phyloP scores from a whole-genome alignment of 2,797 vertebrate species.

The Megaceryle alcyon region DNA sequence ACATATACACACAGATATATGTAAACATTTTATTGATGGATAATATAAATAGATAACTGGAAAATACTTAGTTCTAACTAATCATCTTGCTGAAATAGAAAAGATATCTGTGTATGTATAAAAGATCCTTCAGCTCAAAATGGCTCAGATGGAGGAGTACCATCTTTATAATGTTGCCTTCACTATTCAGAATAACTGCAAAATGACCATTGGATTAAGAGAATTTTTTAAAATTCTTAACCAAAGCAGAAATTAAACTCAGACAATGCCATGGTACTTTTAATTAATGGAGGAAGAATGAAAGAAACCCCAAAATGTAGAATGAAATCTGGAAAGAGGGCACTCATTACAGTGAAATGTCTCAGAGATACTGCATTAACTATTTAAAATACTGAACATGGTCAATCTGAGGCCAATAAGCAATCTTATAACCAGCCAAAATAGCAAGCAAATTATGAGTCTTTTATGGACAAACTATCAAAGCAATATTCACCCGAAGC shows the following conservation, averaged over 20 bases:
- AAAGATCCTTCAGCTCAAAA: not conserved
- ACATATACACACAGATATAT: not conserved
- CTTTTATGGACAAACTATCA: not conserved
- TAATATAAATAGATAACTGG: not conserved
- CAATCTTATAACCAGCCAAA: not conserved
- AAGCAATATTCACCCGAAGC: not conserved
- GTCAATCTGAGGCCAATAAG: not conserved
- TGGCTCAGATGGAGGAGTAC: not conserved
- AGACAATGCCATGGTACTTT: not conserved
- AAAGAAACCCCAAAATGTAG: not conserved
- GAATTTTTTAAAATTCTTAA: not conserved
- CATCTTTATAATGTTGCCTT: not conserved
- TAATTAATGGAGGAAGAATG: not conserved
- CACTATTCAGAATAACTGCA: not conserved
- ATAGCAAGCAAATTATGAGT: not conserved
- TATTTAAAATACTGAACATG: not conserved
- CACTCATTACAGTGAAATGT: not conserved
- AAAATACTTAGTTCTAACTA: not conserved
- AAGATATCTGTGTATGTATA: not conserved
- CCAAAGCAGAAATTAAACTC: not conserved
- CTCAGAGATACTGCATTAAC: not conserved
- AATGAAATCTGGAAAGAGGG: not conserved
- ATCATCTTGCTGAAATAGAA: not conserved
- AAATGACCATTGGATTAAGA: not conserved
- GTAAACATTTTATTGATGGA: not conserved